These are phyloP conservation scores for Anadara kagoshimensis DNA, from an alignment of 1,140 invertebrate genomes.

Conservation along the genomic window DNA sequence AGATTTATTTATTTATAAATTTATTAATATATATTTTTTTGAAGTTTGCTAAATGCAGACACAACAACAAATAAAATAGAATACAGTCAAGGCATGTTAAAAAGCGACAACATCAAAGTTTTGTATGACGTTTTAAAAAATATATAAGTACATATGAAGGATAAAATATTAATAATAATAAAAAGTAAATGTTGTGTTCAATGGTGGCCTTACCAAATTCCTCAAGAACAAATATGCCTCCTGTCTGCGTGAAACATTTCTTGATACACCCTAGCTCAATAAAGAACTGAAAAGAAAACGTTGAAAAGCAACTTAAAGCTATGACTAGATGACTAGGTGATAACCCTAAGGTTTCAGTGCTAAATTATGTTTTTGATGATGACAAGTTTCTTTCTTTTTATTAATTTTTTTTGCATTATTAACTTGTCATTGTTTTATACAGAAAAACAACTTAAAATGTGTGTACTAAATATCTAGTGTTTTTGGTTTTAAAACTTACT, in stretches of 20 bases:
- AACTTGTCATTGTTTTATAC: background rate
- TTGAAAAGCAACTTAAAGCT: conserved; percentile 60
- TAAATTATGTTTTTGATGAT: no score
- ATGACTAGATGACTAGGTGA: conserved; percentile 1
- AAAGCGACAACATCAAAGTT: no score
- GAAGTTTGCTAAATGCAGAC: no score
- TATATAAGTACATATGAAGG: no score
- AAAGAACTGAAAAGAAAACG: conserved; percentile 91
- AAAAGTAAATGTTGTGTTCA: conserved; percentile 79
- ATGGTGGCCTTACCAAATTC: conserved; percentile 87
- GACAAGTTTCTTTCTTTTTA: background rate
- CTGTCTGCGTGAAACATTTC: conserved; percentile 99
- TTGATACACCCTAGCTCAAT: conserved; percentile 98
- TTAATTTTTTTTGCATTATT: background rate
- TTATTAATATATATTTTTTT: no score
- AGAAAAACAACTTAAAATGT: no score
- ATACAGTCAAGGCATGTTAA: no score
- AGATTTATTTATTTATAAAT: no score
- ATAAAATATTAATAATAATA: background rate
- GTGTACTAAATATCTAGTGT: background rate
- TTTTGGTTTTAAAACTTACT: background rate
- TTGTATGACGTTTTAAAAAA: no score
- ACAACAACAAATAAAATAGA: no score
- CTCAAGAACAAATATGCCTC: conserved; percentile 99
- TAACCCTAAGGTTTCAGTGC: no score